A percentile compares a stretch with the other conserved stretches of the same genome.
Evolutionary conservation across 2,888 invertebrate genomes (phyloP).

Genomic region (Lymantria dispar): DNA sequence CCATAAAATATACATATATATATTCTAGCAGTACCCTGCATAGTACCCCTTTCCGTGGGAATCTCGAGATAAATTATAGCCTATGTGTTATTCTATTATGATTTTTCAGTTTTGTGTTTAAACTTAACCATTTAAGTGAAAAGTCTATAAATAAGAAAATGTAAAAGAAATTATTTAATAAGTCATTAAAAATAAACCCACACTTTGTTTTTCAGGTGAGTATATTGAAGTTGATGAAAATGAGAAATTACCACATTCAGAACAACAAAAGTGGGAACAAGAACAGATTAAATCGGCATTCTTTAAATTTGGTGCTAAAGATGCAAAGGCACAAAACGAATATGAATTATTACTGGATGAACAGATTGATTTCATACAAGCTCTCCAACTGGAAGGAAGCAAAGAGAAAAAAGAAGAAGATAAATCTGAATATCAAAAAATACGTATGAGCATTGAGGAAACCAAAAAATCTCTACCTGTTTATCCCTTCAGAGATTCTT

Average conservation of each 20-base stretch:
- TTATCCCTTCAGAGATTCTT: conserved; percentile 93
- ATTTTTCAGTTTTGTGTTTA: too few species aligned
- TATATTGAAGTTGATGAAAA: conserved; percentile 93
- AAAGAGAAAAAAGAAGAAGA: conserved; percentile 82
- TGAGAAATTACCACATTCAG: conserved; percentile 91
- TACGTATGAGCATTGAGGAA: conserved; percentile 93
- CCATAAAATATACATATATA: too few species aligned
- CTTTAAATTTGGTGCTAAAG: conserved; percentile 96
- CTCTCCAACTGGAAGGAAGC: conserved; percentile 89
- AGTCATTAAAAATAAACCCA: background rate
- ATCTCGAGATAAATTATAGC: too few species aligned
- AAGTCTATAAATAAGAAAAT: too few species aligned
- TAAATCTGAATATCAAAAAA: conserved; percentile 85
- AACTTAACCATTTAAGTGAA: too few species aligned
- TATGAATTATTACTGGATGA: conserved; percentile 97
- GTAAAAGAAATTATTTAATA: too few species aligned
- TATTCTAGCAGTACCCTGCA: too few species aligned
- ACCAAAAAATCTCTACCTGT: conserved; percentile 96
- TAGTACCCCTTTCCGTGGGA: too few species aligned
- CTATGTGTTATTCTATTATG: too few species aligned
- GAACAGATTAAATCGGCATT: conserved; percentile 97
- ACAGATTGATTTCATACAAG: conserved; percentile 98
- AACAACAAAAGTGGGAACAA: conserved; percentile 98
- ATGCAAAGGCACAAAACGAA: conserved; percentile 88
- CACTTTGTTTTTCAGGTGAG: conserved; percentile 71